Conservation (phyloP, 2,797 vertebrate species). For the Ciconia nigra region DNA sequence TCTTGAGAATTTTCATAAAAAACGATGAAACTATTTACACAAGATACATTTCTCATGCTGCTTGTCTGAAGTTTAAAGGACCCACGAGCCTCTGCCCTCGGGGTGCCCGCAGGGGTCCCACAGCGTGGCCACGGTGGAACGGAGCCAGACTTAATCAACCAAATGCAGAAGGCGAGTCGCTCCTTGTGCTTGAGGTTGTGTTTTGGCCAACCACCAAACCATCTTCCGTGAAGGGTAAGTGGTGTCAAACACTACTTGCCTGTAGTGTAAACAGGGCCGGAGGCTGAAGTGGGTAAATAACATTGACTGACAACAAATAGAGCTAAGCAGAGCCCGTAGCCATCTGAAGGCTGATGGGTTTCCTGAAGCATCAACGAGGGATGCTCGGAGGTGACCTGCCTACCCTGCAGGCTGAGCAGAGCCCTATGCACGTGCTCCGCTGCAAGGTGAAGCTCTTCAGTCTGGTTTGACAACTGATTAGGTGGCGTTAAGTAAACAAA, state of each 20-base stretch:
- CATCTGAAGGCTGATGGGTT: neutral
- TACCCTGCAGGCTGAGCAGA: neutral
- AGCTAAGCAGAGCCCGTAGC: neutral
- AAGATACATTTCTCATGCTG: neutral
- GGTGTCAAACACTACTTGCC: neutral
- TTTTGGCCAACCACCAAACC: neutral
- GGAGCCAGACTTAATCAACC: neutral
- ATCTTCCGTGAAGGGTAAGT: neutral
- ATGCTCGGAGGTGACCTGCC: neutral
- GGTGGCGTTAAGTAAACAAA: neutral
- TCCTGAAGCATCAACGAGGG: neutral
- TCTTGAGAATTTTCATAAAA: neutral
- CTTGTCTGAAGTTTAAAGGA: neutral
- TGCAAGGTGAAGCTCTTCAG: neutral
- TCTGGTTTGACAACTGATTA: neutral
- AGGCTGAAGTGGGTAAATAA: neutral
- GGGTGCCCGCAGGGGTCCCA: neutral
- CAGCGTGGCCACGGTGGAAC: rapidly evolving
- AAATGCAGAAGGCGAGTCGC: rapidly evolving
- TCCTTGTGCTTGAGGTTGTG: neutral
- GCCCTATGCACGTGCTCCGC: rapidly evolving
- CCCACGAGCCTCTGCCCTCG: rapidly evolving
- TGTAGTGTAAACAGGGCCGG: neutral
- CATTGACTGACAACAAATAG: neutral
- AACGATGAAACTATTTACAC: neutral